Percentiles rank a stretch among this genome's conserved stretches.
phyloP scores from a whole-genome alignment of 2,888 invertebrate genomes.

The Drosophila antonietae region DNA sequence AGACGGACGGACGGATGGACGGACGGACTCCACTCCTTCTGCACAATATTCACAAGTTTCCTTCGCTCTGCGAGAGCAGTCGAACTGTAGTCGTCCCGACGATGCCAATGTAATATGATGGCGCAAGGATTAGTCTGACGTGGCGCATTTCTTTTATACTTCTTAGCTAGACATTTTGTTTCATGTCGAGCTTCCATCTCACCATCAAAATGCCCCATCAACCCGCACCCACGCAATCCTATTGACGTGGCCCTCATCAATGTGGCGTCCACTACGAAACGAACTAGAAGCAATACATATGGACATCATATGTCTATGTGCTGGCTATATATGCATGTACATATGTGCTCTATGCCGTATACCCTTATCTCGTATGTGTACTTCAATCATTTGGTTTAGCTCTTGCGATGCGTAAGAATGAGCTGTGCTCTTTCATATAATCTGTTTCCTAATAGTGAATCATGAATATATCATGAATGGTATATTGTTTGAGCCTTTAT shows the following conservation, averaged over 20 bases:
- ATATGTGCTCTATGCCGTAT: conserved; percentile 14
- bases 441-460: neutral
- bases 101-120: conserved; percentile 73
- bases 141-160: conserved; percentile 73
- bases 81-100: conserved; percentile 33
- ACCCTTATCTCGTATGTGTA: conserved; percentile 13
- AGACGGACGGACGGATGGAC: too few relatives aligned
- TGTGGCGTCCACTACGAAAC: conserved; percentile 39
- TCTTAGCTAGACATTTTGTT: conserved; percentile 74
- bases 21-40: conserved; percentile 1
- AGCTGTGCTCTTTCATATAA: neutral
- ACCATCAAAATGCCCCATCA: neutral
- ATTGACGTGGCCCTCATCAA: conserved; percentile 60
- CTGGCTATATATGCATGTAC: conserved; percentile 2
- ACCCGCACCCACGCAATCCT: conserved; percentile 11
- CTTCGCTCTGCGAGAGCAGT: conserved; percentile 45
- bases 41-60: conserved; percentile 81
- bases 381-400: neutral
- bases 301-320: conserved; percentile 27
- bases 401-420: neutral
- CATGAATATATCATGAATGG: neutral
- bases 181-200: conserved; percentile 60
- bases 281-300: conserved; percentile 44
- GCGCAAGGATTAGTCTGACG: conserved; percentile 82
- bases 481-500: neutral